phyloP scores from a whole-genome alignment of 2,797 vertebrate species.

The Alectoris magna region DNA sequence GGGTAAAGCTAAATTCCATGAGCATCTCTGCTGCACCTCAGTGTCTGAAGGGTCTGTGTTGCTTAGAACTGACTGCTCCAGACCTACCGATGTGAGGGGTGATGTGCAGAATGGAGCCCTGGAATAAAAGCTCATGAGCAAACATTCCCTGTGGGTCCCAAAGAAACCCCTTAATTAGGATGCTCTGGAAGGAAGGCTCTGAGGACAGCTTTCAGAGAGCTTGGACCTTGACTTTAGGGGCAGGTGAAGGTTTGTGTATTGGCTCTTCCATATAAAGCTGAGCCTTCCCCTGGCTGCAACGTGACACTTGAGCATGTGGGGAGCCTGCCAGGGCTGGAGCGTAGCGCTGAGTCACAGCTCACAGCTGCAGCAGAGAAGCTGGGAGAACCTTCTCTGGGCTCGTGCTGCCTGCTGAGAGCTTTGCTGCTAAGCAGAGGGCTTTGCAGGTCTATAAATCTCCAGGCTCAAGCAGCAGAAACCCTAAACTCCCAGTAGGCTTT shows the following conservation, averaged over 20 bases:
- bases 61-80: neutral
- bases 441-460: neutral
- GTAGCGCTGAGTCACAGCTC: conserved; percentile 23
- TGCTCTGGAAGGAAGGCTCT: neutral
- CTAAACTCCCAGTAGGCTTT: neutral
- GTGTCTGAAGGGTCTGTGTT: neutral
- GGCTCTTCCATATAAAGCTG: neutral
- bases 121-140: neutral
- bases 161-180: neutral
- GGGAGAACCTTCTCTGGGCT: neutral
- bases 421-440: neutral
- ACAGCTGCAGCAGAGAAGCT: neutral
- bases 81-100: neutral
- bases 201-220: neutral
- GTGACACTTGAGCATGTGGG: fast-evolving
- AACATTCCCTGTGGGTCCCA: neutral
- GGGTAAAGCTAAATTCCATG: neutral
- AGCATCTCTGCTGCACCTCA: neutral
- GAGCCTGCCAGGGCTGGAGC: neutral
- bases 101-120: neutral
- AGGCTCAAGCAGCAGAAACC: neutral
- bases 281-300: neutral
- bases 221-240: neutral
- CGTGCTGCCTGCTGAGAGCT: neutral
- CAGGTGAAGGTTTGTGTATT: neutral